phyloP scores from a whole-genome alignment of 2,113 vertebrate species.

The Anolis sagrei region DNA sequence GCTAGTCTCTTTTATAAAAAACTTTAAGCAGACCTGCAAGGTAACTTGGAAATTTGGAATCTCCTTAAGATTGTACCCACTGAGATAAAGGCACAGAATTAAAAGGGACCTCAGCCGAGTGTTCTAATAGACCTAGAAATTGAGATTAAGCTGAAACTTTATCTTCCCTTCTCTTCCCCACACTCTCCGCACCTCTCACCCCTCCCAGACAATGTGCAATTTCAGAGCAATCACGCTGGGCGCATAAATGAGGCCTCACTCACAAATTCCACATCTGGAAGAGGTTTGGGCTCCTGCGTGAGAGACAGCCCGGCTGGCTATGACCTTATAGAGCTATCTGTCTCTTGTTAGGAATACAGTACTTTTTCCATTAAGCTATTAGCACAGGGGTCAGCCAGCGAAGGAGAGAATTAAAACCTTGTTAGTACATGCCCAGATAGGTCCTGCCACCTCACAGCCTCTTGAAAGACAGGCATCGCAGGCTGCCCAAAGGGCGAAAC shows the following conservation, averaged over 20 bases:
- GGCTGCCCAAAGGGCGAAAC: not conserved
- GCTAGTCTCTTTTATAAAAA: not conserved
- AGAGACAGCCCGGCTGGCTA: constrained; percentile 61
- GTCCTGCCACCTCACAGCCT: not conserved
- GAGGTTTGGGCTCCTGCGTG: constrained; percentile 68
- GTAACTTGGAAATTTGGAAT: constrained; percentile 1
- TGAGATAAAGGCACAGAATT: constrained; percentile 3
- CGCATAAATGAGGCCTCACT: constrained; percentile 66
- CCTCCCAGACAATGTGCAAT: constrained; percentile 72
- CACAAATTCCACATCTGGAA: constrained; percentile 75
- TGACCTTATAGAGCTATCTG: constrained; percentile 32
- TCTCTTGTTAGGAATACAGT: constrained; percentile 44
- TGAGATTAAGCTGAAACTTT: constrained; percentile 64
- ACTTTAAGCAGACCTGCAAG: not conserved
- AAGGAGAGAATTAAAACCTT: constrained; percentile 49
- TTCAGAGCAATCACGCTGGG: constrained; percentile 71
- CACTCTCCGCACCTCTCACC: constrained; percentile 29
- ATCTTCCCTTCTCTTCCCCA: constrained; percentile 30
- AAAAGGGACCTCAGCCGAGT: constrained; percentile 31
- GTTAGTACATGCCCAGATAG: constrained; percentile 29
- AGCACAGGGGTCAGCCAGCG: constrained; percentile 41
- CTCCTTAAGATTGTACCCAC: constrained; percentile 26
- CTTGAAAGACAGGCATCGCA: rapidly evolving
- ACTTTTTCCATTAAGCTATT: constrained; percentile 59
- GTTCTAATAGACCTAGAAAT: constrained; percentile 70